Conservation (phyloP, 2,797 vertebrate genomes). For the Hippoglossus hippoglossus region DNA sequence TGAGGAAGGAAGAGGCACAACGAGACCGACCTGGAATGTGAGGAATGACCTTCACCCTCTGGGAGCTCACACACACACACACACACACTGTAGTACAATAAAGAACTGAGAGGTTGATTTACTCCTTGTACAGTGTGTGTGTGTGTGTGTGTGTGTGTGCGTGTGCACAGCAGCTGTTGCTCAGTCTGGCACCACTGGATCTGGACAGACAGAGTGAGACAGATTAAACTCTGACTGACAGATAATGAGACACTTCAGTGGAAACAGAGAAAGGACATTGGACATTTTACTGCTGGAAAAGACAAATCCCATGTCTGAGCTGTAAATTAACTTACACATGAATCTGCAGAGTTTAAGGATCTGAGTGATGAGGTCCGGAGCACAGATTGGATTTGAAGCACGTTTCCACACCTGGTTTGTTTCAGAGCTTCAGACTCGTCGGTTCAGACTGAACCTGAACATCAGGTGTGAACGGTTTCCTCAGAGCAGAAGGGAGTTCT, state of each 20-base stretch:
- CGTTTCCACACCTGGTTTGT: too few relatives aligned
- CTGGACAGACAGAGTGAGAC: constrained; percentile 40
- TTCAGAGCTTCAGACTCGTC: too few relatives aligned
- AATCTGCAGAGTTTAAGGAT: too few relatives aligned
- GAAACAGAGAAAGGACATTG: too few relatives aligned
- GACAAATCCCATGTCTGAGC: too few relatives aligned
- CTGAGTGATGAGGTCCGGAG: too few relatives aligned
- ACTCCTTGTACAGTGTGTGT: constrained; percentile 10
- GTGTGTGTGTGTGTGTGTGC: constrained; percentile 8
- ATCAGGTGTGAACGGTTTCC: too few relatives aligned
- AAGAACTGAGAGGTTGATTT: constrained; percentile 6
- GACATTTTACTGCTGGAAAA: too few relatives aligned
- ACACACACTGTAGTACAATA: constrained; percentile 5
- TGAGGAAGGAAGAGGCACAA: neutral
- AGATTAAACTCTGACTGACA: constrained; percentile 22
- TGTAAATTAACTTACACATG: too few relatives aligned
- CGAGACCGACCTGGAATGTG: constrained; percentile 58
- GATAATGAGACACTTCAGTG: neutral
- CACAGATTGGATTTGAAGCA: too few relatives aligned
- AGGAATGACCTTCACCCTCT: constrained; percentile 52
- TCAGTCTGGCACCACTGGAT: constrained; percentile 45
- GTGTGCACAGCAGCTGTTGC: constrained; percentile 43
- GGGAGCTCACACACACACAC: constrained; percentile 29
- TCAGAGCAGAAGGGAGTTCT: too few relatives aligned
- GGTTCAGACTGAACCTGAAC: too few relatives aligned